Evolutionary conservation across 2,797 vertebrate species (phyloP).

Genomic region (Anabas testudineus): DNA sequence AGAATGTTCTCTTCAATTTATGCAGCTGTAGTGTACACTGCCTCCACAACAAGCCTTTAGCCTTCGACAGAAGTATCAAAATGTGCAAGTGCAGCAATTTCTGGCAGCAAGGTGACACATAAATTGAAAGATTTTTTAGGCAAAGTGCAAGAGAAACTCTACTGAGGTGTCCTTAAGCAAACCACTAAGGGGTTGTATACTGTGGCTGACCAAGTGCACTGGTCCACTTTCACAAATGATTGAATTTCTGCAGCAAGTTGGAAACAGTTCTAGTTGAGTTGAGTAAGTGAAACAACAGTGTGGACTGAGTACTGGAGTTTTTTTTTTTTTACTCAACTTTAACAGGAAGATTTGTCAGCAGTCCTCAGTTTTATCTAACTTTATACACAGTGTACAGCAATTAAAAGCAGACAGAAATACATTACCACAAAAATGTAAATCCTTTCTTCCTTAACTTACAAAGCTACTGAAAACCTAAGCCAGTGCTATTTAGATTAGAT

Average conservation of each 20-base stretch:
- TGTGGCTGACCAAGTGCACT: background rate
- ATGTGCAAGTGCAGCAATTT: conserved; percentile 20
- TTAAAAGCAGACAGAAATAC: too few relatives aligned
- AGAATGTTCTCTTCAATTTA: conserved; percentile 2
- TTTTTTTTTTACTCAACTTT: background rate
- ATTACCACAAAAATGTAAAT: too few relatives aligned
- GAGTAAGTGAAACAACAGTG: conserved; percentile 10
- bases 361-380: background rate
- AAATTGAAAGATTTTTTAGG: conserved; percentile 10
- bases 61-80: conserved; percentile 24
- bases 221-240: conserved; percentile 15
- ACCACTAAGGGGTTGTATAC: background rate
- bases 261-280: background rate
- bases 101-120: conserved; percentile 31
- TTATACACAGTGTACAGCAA: background rate
- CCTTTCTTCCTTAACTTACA: background rate
- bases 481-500: conserved; percentile 23
- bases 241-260: conserved; percentile 11
- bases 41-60: conserved; percentile 18
- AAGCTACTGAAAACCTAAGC: conserved; percentile 12
- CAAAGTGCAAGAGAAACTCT: background rate
- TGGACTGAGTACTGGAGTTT: background rate
- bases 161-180: conserved; percentile 5
- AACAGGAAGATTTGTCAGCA: background rate
- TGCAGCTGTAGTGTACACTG: background rate